Evolutionary conservation across 2,797 vertebrate species (phyloP).

Genomic region (Apogon hyalosoma): DNA sequence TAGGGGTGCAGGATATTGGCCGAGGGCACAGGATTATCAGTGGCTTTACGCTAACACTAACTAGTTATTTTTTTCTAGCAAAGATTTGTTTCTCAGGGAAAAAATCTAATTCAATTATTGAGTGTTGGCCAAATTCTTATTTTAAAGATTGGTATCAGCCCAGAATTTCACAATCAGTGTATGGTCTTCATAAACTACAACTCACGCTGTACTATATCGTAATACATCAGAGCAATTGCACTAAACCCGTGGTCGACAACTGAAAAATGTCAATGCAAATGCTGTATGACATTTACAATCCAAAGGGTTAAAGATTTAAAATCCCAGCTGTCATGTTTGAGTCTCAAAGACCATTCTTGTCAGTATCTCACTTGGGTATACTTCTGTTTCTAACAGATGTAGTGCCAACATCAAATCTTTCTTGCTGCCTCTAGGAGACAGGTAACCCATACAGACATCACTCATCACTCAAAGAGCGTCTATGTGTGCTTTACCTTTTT

Average conservation of each 20-base stretch:
- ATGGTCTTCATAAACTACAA: no score
- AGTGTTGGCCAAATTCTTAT: no score
- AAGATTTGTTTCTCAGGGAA: no score
- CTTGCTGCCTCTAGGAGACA: conserved; percentile 53
- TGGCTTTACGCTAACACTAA: no score
- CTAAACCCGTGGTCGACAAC: not conserved
- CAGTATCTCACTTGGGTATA: conserved; percentile 26
- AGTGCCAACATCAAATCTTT: conserved; percentile 39
- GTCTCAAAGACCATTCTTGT: conserved; percentile 35
- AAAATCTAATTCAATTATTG: no score
- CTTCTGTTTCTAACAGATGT: conserved; percentile 29
- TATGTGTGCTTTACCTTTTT: conserved; percentile 6
- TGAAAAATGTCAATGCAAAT: conserved; percentile 4
- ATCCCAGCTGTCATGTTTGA: conserved; percentile 27
- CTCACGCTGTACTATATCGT: not conserved
- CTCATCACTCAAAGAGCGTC: conserved; percentile 46
- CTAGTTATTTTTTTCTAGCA: no score
- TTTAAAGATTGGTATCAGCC: no score
- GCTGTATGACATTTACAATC: conserved; percentile 23
- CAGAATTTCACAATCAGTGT: no score
- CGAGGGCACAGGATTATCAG: no score
- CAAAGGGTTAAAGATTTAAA: conserved; percentile 31
- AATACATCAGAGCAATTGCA: not conserved
- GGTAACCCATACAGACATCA: conserved; percentile 52
- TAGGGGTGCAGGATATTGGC: no score